These are phyloP conservation scores for Noctua comes DNA, from an alignment of 2,888 invertebrate genomes.

Conservation along the genomic window DNA sequence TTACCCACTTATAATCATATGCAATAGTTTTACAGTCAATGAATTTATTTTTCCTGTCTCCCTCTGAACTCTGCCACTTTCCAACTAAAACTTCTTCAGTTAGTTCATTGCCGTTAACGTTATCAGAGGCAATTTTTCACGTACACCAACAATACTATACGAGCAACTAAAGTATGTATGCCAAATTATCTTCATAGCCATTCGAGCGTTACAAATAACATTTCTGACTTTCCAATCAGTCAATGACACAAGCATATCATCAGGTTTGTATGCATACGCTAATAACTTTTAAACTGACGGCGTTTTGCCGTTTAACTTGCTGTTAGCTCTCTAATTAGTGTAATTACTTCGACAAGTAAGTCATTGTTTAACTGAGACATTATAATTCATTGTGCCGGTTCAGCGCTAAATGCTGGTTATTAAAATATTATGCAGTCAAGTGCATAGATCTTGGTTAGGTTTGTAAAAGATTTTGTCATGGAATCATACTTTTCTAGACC, in stretches of 20 bases:
- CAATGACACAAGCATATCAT: conserved; percentile 64
- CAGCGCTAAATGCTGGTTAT: conserved; percentile 34
- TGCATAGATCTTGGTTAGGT: conserved; percentile 4
- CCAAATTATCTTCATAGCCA: conserved; percentile 60
- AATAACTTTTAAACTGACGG: conserved; percentile 59
- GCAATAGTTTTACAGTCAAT: background rate
- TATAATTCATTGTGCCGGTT: conserved; percentile 43
- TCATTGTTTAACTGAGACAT: conserved; percentile 53
- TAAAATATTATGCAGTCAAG: conserved; percentile 40
- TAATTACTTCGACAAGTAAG: conserved; percentile 60
- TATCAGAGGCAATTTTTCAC: conserved; percentile 33
- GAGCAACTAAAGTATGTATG: conserved; percentile 26
- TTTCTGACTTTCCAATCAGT: conserved; percentile 64
- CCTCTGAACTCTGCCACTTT: conserved; percentile 7
- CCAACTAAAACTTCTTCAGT: conserved; percentile 2
- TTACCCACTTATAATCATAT: background rate
- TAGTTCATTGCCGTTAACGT: background rate
- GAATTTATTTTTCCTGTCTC: background rate
- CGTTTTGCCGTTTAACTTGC: conserved; percentile 48
- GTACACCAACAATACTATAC: conserved; percentile 20
- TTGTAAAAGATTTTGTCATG: background rate
- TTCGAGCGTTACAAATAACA: conserved; percentile 63
- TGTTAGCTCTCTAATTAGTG: conserved; percentile 59
- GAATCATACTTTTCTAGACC: background rate
- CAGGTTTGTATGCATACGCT: conserved; percentile 60